Evolutionary conservation across 2,113 vertebrate species (phyloP).

Genomic region (Cettia cetti): DNA sequence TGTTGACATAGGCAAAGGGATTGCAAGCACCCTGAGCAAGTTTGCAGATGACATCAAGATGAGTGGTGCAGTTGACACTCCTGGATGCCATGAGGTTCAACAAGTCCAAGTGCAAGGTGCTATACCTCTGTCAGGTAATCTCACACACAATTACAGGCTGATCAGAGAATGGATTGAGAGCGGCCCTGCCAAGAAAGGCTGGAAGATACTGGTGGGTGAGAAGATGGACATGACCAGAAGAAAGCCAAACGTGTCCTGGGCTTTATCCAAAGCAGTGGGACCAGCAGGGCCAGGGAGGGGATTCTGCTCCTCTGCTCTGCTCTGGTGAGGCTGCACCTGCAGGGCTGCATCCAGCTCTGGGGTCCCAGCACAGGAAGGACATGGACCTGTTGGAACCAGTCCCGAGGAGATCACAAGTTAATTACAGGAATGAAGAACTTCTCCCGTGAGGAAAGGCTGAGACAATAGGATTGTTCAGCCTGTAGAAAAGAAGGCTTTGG

Average conservation of each 20-base stretch:
- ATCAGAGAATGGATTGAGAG: not conserved
- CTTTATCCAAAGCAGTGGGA: not conserved
- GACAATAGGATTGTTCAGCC: not conserved
- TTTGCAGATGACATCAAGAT: too few species aligned
- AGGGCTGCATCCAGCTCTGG: not conserved
- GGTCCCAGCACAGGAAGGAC: not conserved
- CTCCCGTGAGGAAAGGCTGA: not conserved
- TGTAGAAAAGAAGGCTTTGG: not conserved
- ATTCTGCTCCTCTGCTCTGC: not conserved
- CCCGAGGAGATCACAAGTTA: not conserved
- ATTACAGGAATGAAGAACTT: not conserved
- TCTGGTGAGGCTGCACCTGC: not conserved
- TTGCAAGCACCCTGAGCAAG: not conserved
- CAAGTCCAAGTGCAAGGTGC: not conserved
- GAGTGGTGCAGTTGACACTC: not conserved
- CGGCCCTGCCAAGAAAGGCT: not conserved
- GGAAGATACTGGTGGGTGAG: not conserved
- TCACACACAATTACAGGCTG: not conserved
- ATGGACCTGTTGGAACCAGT: accelerated
- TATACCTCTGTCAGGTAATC: not conserved
- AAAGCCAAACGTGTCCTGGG: accelerated
- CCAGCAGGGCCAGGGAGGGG: accelerated
- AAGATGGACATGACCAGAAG: not conserved
- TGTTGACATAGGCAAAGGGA: not conserved
- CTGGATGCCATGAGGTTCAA: not conserved